Base-by-base conservation (phyloP, 2,797 vertebrate species). In the Nannoperca obscura region DNA sequence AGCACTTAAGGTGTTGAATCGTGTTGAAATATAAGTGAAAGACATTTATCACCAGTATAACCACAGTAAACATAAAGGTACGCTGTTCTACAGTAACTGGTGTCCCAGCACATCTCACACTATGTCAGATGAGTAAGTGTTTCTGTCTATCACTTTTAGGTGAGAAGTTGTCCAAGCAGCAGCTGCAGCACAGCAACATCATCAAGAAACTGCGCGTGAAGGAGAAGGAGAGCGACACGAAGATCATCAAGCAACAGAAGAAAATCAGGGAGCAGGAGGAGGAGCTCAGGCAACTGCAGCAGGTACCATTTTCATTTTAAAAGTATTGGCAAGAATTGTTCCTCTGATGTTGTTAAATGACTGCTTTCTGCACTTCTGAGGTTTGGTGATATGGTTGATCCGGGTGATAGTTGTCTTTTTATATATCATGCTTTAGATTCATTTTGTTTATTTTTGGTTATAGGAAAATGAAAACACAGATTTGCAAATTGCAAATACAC, bases 101-200 rank as follows among this genome's bases (percentile, higher is more conserved):
- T 34, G 40, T 11, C 13, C 19, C 19, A 44, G 7, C 40, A 46
- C 44, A 22, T n/a, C 7, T 46, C 7, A 44, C 4, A 27, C 24
- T 42, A 20, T 3, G 47, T 55, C 61, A 0, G 11, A 32, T 71
- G 30, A 77, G 1, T 14, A 47, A 14, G 8, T 20, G 9, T 76
- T 76, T 68, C 6, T 82, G 46, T 57, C 6, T 79, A 1, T 67
- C 14, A 19, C 50, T 80, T 58, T 64, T 76, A 99, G 98, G 98
- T 59, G 98, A 99, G 92, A 99, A 99, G 84, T 95, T 99, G 88
- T 99, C 98, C 54, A 99, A 99, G 89, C 98, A 99, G 86, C 98
- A 99, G 86, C 93, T 99, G 42, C 97, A 99, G 78, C 99, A 98
- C 91, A 98, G 97, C 83, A 99, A 96, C 92, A 97, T 98, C 83